Conservation (phyloP, 2,888 invertebrate genomes). For the Tiliacea citrago region DNA sequence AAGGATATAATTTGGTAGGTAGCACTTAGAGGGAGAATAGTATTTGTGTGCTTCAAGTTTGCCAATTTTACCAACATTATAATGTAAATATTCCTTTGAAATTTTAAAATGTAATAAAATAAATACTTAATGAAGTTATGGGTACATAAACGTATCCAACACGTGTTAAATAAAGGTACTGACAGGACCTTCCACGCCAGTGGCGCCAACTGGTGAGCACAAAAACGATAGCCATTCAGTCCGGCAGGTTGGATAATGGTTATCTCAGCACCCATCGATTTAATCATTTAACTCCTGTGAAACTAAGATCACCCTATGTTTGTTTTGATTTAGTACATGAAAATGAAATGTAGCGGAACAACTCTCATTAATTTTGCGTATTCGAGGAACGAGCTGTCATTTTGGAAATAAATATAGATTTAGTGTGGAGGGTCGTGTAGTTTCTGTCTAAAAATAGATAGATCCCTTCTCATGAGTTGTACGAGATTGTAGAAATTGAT, state of each 20-base stretch:
- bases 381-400: constrained; percentile 51
- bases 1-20: neutral
- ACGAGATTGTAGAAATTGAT: constrained; percentile 10
- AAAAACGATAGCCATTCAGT: neutral
- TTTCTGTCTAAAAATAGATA: constrained; percentile 42
- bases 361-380: constrained; percentile 52
- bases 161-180: too few relatives aligned
- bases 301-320: constrained; percentile 38
- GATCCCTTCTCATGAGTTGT: constrained; percentile 4
- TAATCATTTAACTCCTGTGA: neutral
- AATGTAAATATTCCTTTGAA: too few relatives aligned
- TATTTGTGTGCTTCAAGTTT: too few relatives aligned
- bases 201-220: too few relatives aligned
- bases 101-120: too few relatives aligned
- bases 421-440: constrained; percentile 52
- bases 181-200: too few relatives aligned
- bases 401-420: constrained; percentile 54
- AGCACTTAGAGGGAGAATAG: too few relatives aligned
- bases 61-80: too few relatives aligned
- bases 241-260: neutral
- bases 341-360: constrained; percentile 42
- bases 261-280: neutral
- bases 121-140: too few relatives aligned
- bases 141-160: too few relatives aligned
- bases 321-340: constrained; percentile 55